phyloP scores from a whole-genome alignment of 1,140 invertebrate species.

The Octopus sinensis region DNA sequence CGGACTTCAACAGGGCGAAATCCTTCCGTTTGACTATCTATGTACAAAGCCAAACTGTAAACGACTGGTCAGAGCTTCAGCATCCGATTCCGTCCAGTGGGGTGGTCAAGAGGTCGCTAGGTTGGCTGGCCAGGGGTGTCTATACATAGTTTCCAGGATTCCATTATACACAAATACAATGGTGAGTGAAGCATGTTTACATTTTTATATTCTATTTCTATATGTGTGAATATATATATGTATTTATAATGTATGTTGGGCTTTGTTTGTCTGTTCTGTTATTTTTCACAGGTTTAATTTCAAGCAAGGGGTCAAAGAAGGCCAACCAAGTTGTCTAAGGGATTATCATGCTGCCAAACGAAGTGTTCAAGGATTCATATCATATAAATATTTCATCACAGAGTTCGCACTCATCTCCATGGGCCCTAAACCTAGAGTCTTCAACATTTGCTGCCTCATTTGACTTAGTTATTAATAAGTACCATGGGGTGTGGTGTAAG shows the following conservation, averaged over 20 bases:
- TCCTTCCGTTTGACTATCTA: conserved; percentile 8
- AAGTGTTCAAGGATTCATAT: no score
- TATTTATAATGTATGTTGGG: neutral
- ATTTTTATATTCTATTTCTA: neutral
- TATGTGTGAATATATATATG: neutral
- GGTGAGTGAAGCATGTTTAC: neutral
- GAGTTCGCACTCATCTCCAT: no score
- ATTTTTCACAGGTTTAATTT: no score
- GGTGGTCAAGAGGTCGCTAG: conserved; percentile 11
- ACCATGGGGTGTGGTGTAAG: no score
- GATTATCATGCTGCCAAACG: no score
- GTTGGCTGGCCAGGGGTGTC: conserved; percentile 4
- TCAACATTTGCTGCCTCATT: no score
- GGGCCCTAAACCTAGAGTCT: no score
- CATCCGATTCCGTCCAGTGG: conserved; percentile 7
- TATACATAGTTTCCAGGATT: conserved; percentile 11
- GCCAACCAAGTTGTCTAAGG: no score
- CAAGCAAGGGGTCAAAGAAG: no score
- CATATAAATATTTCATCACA: no score
- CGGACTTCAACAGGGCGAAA: conserved; percentile 7
- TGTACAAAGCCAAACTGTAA: conserved; percentile 13
- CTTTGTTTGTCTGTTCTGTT: no score
- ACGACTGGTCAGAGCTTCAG: conserved; percentile 10
- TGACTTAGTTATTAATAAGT: no score
- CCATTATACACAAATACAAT: conserved; percentile 13